Evolutionary conservation across 2,797 vertebrate genomes (phyloP), one percentile per base, ranked within the genome.

Genomic region (Rallus crepitans): DNA sequence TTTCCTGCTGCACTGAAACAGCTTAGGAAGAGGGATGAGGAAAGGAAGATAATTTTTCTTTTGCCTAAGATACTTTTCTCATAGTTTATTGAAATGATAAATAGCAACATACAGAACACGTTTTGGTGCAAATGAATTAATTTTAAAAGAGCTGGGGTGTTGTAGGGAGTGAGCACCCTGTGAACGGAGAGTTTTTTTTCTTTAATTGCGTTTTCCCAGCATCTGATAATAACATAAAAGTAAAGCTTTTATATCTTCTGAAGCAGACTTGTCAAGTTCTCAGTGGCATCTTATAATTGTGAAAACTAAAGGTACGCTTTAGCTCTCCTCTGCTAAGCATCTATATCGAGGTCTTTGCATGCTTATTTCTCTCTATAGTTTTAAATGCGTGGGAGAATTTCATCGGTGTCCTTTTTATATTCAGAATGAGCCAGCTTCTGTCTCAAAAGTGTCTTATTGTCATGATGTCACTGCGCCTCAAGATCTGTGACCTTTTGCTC

Each of bases 361-460:
- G 93, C 96, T 97, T 97, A 91, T 97, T 97, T 96, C 97, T 95
- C 89, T 96, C 95, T 82, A 88, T 95, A 95, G 96, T 98, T 98
- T 98, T 98, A 99, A 99, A 99, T 99, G 98, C 98, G 98, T 99
- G 99, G 98, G 99, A 99, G 99, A 99, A 98, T 98, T 98, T 98
- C 98, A 98, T 98, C 98, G 97, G 98, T 98, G 98, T 98, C 98
- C 99, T 98, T 99, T 99, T 98, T 99, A 98, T 97, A 98, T 98
- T 98, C 98, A 99, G 98, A 99, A 99, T 98, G 98, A 98, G 98
- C 98, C 98, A 99, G 98, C 99, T 99, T 99, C 98, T 99, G 98
- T 98, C 98, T 99, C 98, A 97, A 98, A 99, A 99, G 99, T 99
- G 98, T 99, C 98, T 99, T 98, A 99, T 99, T 99, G 99, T 99